phyloP scores from a whole-genome alignment of 1,140 invertebrate species.

The Drosophila sp. region DNA sequence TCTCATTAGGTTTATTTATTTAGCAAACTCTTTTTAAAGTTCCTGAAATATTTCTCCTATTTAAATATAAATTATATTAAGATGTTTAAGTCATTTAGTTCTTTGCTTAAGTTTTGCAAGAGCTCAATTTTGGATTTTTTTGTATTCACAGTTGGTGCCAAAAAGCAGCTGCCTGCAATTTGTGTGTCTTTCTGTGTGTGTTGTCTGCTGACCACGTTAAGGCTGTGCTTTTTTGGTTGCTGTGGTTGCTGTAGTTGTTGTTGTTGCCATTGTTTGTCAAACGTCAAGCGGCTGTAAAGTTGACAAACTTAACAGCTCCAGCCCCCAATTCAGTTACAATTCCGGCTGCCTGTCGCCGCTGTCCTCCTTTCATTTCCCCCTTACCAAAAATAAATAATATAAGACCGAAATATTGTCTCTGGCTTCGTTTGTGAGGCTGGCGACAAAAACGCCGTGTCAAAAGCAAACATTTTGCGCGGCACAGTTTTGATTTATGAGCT shows the following conservation, averaged over 20 bases:
- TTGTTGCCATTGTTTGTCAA: conserved; percentile 66
- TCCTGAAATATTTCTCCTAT: neutral
- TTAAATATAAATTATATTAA: neutral
- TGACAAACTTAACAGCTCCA: conserved; percentile 57
- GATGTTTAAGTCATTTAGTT: conserved; percentile 1
- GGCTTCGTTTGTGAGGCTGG: conserved; percentile 44
- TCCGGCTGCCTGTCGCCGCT: conserved; percentile 10
- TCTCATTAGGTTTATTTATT: too few relatives aligned
- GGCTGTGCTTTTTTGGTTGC: conserved; percentile 15
- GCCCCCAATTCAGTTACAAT: conserved; percentile 6
- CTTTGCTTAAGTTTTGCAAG: neutral
- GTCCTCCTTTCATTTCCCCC: neutral
- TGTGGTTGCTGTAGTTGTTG: conserved; percentile 13
- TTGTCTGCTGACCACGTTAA: conserved; percentile 47
- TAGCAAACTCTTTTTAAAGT: neutral
- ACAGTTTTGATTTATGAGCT: conserved; percentile 84
- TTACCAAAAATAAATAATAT: conserved; percentile 2
- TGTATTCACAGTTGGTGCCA: conserved; percentile 15
- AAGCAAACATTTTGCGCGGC: conserved; percentile 82
- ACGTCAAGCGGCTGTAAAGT: conserved; percentile 67
- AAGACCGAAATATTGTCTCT: conserved; percentile 57
- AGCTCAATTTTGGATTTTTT: conserved; percentile 5
- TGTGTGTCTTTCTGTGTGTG: conserved; percentile 14
- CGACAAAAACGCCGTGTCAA: conserved; percentile 80
- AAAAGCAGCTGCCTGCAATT: conserved; percentile 47